Evolutionary conservation across 2,113 vertebrate species (phyloP).

Genomic region (Crotalus viridis): DNA sequence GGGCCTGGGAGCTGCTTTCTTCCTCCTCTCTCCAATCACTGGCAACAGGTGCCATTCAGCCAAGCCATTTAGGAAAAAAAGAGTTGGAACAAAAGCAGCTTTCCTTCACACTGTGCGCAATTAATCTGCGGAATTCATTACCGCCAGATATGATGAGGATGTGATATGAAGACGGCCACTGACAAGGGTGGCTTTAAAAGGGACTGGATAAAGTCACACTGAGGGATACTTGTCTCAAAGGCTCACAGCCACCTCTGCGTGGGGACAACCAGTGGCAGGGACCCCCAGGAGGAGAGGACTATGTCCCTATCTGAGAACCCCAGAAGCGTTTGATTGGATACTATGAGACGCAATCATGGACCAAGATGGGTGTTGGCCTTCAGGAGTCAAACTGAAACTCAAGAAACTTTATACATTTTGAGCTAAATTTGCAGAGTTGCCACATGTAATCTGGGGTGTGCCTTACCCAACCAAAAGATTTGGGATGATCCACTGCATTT

Average conservation of each 20-base stretch:
- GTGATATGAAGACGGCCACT: background rate
- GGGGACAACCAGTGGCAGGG: background rate
- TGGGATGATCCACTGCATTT: background rate
- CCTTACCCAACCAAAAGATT: background rate
- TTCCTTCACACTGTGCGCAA: background rate
- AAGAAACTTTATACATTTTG: background rate
- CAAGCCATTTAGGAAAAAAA: background rate
- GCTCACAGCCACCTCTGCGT: background rate
- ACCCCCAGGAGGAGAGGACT: background rate
- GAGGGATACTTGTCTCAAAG: background rate
- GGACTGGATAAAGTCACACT: background rate
- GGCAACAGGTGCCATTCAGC: background rate
- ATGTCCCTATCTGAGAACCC: background rate
- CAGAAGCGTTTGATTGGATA: background rate
- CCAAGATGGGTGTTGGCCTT: background rate
- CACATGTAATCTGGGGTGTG: background rate
- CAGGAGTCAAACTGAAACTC: background rate
- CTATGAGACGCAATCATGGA: background rate
- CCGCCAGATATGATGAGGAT: background rate
- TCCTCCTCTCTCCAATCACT: background rate
- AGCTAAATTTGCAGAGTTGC: background rate
- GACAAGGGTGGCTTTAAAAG: background rate
- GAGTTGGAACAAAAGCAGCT: background rate
- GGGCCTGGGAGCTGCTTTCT: background rate
- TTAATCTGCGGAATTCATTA: background rate